Percentiles rank a stretch among this genome's conserved stretches.
Conservation (phyloP, 1,140 invertebrate genomes). For the Hestina assimilis region DNA sequence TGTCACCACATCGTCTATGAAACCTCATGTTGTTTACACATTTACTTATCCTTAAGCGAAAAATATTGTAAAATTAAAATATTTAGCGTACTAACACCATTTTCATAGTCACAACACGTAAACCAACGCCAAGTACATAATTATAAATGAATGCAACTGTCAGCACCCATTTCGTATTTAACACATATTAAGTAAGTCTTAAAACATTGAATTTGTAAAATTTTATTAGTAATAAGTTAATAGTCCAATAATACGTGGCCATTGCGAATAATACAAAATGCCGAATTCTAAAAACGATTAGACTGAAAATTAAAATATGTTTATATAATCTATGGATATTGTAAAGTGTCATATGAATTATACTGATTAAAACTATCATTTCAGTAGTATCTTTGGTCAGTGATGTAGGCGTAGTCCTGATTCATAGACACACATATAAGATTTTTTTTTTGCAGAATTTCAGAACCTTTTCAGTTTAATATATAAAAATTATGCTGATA, state of each 20-base stretch:
- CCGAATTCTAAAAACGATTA: not conserved
- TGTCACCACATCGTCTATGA: conserved; percentile 88
- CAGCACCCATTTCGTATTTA: conserved; percentile 17
- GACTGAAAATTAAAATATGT: too few species aligned
- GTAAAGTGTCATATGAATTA: too few species aligned
- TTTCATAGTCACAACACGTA: conserved; percentile 2
- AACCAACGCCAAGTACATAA: not conserved
- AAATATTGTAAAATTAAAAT: conserved; percentile 1
- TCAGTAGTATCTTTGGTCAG: too few species aligned
- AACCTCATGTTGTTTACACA: conserved; percentile 81
- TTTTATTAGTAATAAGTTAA: not conserved
- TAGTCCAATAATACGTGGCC: not conserved
- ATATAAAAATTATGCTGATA: too few species aligned
- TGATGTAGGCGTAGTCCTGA: too few species aligned
- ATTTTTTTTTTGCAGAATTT: too few species aligned
- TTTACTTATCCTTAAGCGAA: conserved; percentile 2
- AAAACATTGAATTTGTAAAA: not conserved
- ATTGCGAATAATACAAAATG: not conserved
- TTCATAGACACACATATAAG: too few species aligned
- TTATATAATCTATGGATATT: too few species aligned
- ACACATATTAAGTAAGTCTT: not conserved
- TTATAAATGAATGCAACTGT: conserved; percentile 12
- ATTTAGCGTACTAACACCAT: not conserved
- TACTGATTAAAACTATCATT: too few species aligned
- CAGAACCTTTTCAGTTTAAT: too few species aligned